These are phyloP conservation scores for Enteromius trimaculatus DNA, from an alignment of 2,797 vertebrate species.

Conservation along the genomic window DNA sequence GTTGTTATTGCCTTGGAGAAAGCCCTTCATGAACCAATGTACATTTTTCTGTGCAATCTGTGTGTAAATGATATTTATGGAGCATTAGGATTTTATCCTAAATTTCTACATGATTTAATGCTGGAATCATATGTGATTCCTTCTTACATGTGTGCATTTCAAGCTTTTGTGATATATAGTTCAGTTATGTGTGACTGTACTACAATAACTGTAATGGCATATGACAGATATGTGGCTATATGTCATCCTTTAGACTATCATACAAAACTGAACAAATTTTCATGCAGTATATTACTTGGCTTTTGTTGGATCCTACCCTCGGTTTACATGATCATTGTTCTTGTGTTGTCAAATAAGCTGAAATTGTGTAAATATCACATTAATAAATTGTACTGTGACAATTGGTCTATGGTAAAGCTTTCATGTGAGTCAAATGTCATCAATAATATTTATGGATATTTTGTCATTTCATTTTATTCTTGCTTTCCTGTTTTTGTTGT, in stretches of 20 bases:
- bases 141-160: constrained; percentile 21
- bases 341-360: constrained; percentile 4
- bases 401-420: constrained; percentile 42
- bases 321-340: neutral
- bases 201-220: constrained; percentile 35
- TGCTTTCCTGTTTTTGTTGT: neutral
- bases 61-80: constrained; percentile 51
- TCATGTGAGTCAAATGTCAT: constrained; percentile 16
- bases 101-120: constrained; percentile 44
- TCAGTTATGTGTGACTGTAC: constrained; percentile 33
- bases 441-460: constrained; percentile 24
- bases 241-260: constrained; percentile 32
- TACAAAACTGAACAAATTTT: constrained; percentile 18
- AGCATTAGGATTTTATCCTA: constrained; percentile 47
- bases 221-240: constrained; percentile 38
- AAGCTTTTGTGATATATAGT: constrained; percentile 30
- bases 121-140: constrained; percentile 40
- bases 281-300: constrained; percentile 5
- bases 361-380: constrained; percentile 25
- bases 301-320: constrained; percentile 24
- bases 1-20: constrained; percentile 39
- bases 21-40: constrained; percentile 46
- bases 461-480: constrained; percentile 14
- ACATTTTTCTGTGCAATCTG: constrained; percentile 48
- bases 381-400: constrained; percentile 43